Base-by-base conservation (phyloP, 2,888 invertebrate species). In the Apomyelois bistriatella region DNA sequence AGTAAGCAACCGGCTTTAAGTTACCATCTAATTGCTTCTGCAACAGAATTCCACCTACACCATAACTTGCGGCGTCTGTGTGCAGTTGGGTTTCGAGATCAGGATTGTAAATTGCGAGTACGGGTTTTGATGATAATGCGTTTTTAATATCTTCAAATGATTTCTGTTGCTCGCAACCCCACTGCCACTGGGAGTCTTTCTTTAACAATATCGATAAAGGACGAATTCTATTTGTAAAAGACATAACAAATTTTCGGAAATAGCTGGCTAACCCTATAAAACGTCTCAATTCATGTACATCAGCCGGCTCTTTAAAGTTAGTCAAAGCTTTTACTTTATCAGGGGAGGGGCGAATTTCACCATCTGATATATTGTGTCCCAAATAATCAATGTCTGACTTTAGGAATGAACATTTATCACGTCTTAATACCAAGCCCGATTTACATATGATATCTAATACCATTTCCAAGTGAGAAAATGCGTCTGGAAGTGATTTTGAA, bases 11-110 rank as follows among this genome's bases (percentile, higher is more conserved):
- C 1, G 63, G 68, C 12, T 58, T 52, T 28, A 49, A 54, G 1
- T 6, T 8, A 6, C 52, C 43, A 0, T 55, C 48, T 0, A 38
- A 48, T 13, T 58, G 55, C 1, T 55, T 17, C 52, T 71, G 72
- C 6, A 74, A 37, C 0, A 76, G 12, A 4, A 73, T 63, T 8
- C 65, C 70, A 60, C 62, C 12, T 65, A 42, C 22, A 4, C 72
- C 72, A 0, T 55, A 15, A 12, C 58, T 43, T 47, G 70, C 67
- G 0, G 74, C 73, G 51, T 74, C 74, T 0, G 73, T 74, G 30
- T 75, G 74, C 2, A 70, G 53, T 42, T 71, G 65, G 3, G 60
- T 62, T 17, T 55, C 48, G 0, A 52, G 50, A 0, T 51, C 36
- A 0, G 54, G 57, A 35, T 68, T 55, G 48, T 60, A 68, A 13